Conservation (phyloP, 1,140 invertebrate species). For the Cydia fagiglandana region DNA sequence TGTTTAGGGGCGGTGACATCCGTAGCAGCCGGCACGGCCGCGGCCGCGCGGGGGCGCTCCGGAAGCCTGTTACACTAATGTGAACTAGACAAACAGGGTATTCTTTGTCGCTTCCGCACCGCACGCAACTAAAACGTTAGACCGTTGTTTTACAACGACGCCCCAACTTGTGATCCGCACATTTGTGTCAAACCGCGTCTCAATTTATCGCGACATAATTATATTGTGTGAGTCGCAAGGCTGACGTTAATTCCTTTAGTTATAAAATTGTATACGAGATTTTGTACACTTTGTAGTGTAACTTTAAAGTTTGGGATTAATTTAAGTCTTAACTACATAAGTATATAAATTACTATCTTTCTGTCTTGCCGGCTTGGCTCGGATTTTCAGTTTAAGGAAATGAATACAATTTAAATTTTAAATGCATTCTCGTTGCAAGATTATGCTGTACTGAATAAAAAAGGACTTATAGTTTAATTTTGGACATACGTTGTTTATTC, state of each 20-base stretch:
- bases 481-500: no score
- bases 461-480: background rate
- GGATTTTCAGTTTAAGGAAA: slow-evolving; percentile 23
- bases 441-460: background rate
- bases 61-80: slow-evolving; percentile 41
- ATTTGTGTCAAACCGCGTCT: slow-evolving; percentile 20
- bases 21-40: slow-evolving; percentile 36
- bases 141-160: slow-evolving; percentile 38
- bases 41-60: slow-evolving; percentile 31
- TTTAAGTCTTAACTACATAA: slow-evolving; percentile 16
- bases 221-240: slow-evolving; percentile 14
- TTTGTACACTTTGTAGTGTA: slow-evolving; percentile 2
- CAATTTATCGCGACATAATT: slow-evolving; percentile 11
- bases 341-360: slow-evolving; percentile 19
- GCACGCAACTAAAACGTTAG: slow-evolving; percentile 50
- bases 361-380: background rate
- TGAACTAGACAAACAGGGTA: slow-evolving; percentile 44
- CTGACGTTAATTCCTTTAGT: slow-evolving; percentile 22
- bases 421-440: slow-evolving; percentile 23
- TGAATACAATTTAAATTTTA: slow-evolving; percentile 29
- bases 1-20: slow-evolving; percentile 39
- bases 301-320: slow-evolving; percentile 15
- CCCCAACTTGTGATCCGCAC: slow-evolving; percentile 23
- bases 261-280: slow-evolving; percentile 18
- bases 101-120: slow-evolving; percentile 41